Conservation (phyloP, 2,113 vertebrate species). For the Electrona antarctica region DNA sequence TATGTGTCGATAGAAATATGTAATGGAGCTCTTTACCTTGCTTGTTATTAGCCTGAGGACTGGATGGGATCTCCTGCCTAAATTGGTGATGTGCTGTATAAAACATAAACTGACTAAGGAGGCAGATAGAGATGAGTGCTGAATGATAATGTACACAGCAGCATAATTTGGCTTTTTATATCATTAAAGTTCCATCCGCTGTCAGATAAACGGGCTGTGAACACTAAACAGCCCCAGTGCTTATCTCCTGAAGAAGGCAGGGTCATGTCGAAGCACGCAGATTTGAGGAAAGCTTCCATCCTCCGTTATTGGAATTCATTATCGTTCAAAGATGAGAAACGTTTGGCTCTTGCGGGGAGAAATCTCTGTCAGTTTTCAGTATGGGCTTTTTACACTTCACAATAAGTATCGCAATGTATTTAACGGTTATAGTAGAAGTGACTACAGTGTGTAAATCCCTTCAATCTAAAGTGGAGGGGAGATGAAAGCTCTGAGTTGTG, state of each 20-base stretch:
- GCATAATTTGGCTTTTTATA: constrained; percentile 58
- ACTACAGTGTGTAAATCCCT: neutral
- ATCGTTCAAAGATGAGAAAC: constrained; percentile 49
- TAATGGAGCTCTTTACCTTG: neutral
- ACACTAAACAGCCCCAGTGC: constrained; percentile 22
- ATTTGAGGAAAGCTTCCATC: constrained; percentile 48
- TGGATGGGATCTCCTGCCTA: constrained; percentile 24
- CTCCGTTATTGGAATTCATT: constrained; percentile 60
- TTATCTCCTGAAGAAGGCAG: constrained; percentile 36
- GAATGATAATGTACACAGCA: constrained; percentile 36
- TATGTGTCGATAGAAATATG: constrained; percentile 33
- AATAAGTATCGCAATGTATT: constrained; percentile 22
- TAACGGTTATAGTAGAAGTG: neutral
- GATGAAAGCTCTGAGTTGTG: constrained; percentile 3
- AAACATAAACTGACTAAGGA: constrained; percentile 52
- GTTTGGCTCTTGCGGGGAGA: constrained; percentile 14
- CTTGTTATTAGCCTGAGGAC: constrained; percentile 43
- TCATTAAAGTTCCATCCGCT: constrained; percentile 54
- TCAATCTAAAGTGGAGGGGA: neutral
- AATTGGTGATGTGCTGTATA: constrained; percentile 39
- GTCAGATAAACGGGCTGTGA: constrained; percentile 44
- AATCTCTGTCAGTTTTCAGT: constrained; percentile 26
- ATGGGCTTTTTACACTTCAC: constrained; percentile 20
- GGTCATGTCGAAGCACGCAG: constrained; percentile 29
- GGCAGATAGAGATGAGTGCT: constrained; percentile 17